Conservation (phyloP, 2,797 vertebrate genomes). For the Acridotheres tristis region DNA sequence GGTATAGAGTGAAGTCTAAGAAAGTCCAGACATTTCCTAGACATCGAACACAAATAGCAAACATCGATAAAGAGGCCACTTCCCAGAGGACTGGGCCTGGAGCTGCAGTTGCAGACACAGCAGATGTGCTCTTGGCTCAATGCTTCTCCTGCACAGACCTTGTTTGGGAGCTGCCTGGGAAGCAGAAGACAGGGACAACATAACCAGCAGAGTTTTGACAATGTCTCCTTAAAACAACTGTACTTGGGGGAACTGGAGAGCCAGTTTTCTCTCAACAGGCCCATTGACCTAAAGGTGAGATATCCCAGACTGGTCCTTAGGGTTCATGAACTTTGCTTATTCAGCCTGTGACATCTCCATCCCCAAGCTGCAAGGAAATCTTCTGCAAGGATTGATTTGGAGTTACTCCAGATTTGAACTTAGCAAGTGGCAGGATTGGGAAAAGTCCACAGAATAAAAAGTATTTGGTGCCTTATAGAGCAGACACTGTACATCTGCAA, state of each 20-base stretch:
- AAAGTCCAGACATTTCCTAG: neutral
- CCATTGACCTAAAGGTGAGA: neutral
- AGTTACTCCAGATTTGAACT: neutral
- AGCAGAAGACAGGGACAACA: neutral
- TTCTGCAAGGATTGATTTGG: neutral
- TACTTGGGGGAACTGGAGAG: neutral
- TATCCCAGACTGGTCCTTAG: neutral
- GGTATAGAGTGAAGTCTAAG: neutral
- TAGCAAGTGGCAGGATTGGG: neutral
- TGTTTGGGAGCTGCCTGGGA: neutral
- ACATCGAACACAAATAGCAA: neutral
- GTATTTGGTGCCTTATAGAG: neutral
- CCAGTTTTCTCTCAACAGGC: neutral
- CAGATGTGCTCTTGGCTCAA: neutral
- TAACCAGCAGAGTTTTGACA: neutral
- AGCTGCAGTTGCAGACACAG: neutral
- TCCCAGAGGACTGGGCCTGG: neutral
- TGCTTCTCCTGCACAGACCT: neutral
- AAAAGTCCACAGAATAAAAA: neutral
- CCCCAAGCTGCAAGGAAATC: neutral
- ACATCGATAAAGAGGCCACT: neutral
- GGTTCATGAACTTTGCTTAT: neutral
- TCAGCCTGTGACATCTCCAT: neutral
- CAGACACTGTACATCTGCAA: neutral
- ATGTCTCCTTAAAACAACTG: neutral